phyloP scores from a whole-genome alignment of 2,888 invertebrate species.

The Phengaris arion region DNA sequence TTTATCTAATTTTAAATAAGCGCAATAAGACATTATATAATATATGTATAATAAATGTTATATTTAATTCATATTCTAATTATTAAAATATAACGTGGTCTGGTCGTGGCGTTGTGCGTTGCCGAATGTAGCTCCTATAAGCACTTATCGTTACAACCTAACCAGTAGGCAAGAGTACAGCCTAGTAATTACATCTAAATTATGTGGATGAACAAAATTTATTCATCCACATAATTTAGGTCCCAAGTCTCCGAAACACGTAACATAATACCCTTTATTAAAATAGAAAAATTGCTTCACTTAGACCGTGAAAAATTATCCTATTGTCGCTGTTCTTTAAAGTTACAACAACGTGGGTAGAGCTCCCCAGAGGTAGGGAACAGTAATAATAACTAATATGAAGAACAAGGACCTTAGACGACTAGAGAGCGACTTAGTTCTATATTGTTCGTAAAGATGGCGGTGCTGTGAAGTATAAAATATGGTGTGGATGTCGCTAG shows the following conservation, averaged over 20 bases:
- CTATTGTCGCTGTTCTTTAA: not conserved
- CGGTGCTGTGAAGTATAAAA: not conserved
- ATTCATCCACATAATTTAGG: not conserved
- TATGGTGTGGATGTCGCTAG: not conserved
- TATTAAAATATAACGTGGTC: too few relatives aligned
- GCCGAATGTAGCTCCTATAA: too few relatives aligned
- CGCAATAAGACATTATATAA: too few relatives aligned
- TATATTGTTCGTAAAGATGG: not conserved
- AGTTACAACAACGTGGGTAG: not conserved
- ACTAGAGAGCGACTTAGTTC: not conserved
- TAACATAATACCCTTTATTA: not conserved
- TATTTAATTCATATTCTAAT: too few relatives aligned
- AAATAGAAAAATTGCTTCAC: slow-evolving; percentile 10
- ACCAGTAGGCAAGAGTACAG: too few relatives aligned
- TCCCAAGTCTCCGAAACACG: not conserved
- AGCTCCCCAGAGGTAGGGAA: not conserved
- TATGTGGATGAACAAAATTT: not conserved
- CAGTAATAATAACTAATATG: not conserved
- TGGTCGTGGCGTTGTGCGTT: too few relatives aligned
- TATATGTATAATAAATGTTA: too few relatives aligned
- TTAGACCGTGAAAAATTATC: slow-evolving; percentile 1
- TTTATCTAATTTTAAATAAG: too few relatives aligned
- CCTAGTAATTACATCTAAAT: too few relatives aligned
- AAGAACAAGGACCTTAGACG: not conserved
- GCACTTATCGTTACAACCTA: too few relatives aligned